These are phyloP conservation scores for Saturnia pavonia DNA, from an alignment of 2,888 invertebrate genomes.

Conservation along the genomic window DNA sequence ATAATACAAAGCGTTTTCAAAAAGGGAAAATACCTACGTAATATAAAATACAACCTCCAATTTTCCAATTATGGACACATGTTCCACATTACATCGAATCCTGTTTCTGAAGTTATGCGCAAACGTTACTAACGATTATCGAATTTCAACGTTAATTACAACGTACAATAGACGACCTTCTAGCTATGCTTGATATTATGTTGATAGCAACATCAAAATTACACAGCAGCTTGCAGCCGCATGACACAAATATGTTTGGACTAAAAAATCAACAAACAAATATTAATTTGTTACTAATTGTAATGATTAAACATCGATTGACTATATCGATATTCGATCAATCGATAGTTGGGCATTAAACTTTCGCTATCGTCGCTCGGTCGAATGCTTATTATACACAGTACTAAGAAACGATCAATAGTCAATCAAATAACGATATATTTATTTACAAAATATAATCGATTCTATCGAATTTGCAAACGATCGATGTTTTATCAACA, in stretches of 20 bases:
- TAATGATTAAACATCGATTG: too few relatives aligned
- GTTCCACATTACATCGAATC: slow-evolving; percentile 7
- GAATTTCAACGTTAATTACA: slow-evolving; percentile 1
- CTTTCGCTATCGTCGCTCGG: too few relatives aligned
- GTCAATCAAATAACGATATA: too few relatives aligned
- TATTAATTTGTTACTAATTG: too few relatives aligned
- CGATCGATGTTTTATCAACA: too few relatives aligned
- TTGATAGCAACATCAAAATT: not conserved
- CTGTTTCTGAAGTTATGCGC: not conserved
- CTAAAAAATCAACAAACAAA: not conserved
- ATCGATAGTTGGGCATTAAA: too few relatives aligned
- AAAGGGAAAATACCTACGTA: slow-evolving; percentile 77
- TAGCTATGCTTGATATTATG: not conserved
- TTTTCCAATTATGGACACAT: slow-evolving; percentile 41
- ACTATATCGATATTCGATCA: too few relatives aligned
- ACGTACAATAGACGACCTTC: slow-evolving; percentile 56
- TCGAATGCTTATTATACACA: too few relatives aligned
- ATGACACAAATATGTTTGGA: not conserved
- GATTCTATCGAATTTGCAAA: too few relatives aligned
- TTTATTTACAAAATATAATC: too few relatives aligned
- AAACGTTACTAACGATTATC: not conserved
- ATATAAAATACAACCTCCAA: slow-evolving; percentile 67
- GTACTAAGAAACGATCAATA: too few relatives aligned
- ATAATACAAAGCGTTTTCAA: slow-evolving; percentile 78
- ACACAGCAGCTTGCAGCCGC: not conserved